A percentile compares a stretch with the other conserved stretches of the same genome.
These are phyloP conservation scores for Pemphredon lugubris DNA, from an alignment of 2,888 invertebrate genomes.

Conservation along the genomic window DNA sequence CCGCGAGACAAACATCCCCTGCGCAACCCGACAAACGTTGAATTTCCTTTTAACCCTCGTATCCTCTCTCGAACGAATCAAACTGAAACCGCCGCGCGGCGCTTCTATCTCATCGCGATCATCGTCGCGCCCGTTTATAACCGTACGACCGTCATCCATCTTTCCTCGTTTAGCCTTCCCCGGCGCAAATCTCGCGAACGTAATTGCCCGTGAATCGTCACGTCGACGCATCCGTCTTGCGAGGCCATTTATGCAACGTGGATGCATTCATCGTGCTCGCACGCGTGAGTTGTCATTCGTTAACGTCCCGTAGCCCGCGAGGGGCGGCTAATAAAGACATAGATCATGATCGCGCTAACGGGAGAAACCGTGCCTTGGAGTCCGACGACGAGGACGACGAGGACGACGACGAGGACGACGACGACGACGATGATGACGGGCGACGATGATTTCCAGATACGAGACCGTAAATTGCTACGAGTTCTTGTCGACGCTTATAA, in stretches of 20 bases:
- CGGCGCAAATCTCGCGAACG: background rate
- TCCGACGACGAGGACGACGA: too few relatives aligned
- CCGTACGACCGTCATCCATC: background rate
- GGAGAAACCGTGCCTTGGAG: background rate
- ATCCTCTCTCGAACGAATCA: background rate
- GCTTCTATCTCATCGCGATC: background rate
- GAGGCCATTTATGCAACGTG: slow-evolving; percentile 19
- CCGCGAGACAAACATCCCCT: too few relatives aligned
- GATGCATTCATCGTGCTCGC: slow-evolving; percentile 11
- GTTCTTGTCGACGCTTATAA: slow-evolving; percentile 29
- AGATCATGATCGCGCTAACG: slow-evolving; percentile 51
- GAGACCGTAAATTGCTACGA: slow-evolving; percentile 48
- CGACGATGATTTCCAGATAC: slow-evolving; percentile 45
- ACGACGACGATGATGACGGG: too few relatives aligned
- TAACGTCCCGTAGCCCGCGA: slow-evolving; percentile 34
- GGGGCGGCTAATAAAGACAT: slow-evolving; percentile 56
- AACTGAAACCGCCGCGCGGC: background rate
- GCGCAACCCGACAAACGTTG: background rate
- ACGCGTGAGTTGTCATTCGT: slow-evolving; percentile 42
- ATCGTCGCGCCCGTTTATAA: background rate
- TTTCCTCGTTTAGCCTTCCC: background rate
- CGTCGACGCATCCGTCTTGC: slow-evolving; percentile 5
- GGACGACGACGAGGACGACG: too few relatives aligned
- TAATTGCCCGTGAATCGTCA: slow-evolving; percentile 32
- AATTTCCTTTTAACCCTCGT: background rate